Conservation (phyloP, 2,888 invertebrate species). For the Vesta saturnalis region DNA sequence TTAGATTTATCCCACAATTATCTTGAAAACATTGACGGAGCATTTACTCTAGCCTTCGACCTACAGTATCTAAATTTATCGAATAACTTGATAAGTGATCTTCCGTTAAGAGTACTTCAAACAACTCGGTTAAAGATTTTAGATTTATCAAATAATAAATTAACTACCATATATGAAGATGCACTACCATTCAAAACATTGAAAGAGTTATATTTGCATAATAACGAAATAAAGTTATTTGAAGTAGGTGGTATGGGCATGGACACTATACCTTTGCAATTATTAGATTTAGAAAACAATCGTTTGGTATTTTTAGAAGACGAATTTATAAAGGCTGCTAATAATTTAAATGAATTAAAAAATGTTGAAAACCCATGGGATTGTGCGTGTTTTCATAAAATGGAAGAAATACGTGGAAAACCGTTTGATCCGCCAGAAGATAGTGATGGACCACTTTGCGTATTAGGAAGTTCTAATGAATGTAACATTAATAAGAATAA, state of each 20-base stretch:
- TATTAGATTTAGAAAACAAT: slow-evolving; percentile 42
- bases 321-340: slow-evolving; percentile 39
- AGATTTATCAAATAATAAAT: slow-evolving; percentile 29
- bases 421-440: slow-evolving; percentile 33
- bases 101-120: slow-evolving; percentile 39
- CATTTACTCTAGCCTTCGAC: slow-evolving; percentile 29
- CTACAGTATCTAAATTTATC: slow-evolving; percentile 39
- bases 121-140: slow-evolving; percentile 35
- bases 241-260: slow-evolving; percentile 17
- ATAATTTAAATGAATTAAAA: slow-evolving; percentile 42
- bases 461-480: slow-evolving; percentile 22
- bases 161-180: slow-evolving; percentile 18
- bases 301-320: slow-evolving; percentile 44
- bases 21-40: slow-evolving; percentile 36
- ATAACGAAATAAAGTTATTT: slow-evolving; percentile 20
- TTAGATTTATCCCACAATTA: slow-evolving; percentile 44
- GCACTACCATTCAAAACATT: slow-evolving; percentile 16
- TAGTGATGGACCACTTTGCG: slow-evolving; percentile 43
- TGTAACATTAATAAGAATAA: slow-evolving; percentile 23
- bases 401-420: slow-evolving; percentile 32
- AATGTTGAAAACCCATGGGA: slow-evolving; percentile 47
- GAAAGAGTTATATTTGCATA: slow-evolving; percentile 19
- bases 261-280: slow-evolving; percentile 5
- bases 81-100: slow-evolving; percentile 30
- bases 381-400: slow-evolving; percentile 41